Evolutionary conservation across 2,888 invertebrate genomes (phyloP), one percentile per base, ranked within the genome.

Genomic region (Horisme vitalbata): DNA sequence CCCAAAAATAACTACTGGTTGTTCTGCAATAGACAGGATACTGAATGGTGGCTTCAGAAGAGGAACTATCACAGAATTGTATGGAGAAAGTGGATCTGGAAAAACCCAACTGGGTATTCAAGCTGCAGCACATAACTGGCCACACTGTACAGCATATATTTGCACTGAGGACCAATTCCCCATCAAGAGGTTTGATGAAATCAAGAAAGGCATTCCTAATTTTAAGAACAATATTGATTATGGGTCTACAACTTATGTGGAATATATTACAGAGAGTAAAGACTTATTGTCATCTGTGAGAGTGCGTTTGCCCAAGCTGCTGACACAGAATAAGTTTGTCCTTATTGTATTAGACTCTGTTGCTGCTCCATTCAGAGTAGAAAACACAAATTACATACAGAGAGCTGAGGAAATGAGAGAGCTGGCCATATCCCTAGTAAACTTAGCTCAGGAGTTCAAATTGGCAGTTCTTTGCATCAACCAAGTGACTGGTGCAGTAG

Each of bases 91-190:
- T 83, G 94, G 95, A 9, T 91, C 92, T 61, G 96, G 96, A 4
- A 96, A 96, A 87, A 96, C 96, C 0, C 96, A 96, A 74, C 69
- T 96, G 28, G 94, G 93, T 57, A 81, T 96, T 35, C 95, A 95
- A 78, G 75, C 95, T 15, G 91, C 93, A 21, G 79, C 95, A 11
- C 91, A 91, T 46, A 92, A 92, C 49, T 95, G 95, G 78, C 76
- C 91, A 37, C 28, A 58, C 66, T 58, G 75, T 71, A 92, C 92
- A 36, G 91, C 94, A 9, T 96, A 94, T 63, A 93, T 96, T 59
- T 94, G 93, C 63, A 96, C 96, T 0, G 96, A 96, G 86, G 93
- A 94, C 73, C 77, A 84, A 36, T 96, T 90, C 60, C 90, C 90
- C 24, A 64, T 84, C 11, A 87, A 79, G 57, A 72, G 90, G 56